Evolutionary conservation across 2,113 vertebrate species (phyloP), one percentile per base, ranked within the genome.

Genomic region (Halichoerus grypus): DNA sequence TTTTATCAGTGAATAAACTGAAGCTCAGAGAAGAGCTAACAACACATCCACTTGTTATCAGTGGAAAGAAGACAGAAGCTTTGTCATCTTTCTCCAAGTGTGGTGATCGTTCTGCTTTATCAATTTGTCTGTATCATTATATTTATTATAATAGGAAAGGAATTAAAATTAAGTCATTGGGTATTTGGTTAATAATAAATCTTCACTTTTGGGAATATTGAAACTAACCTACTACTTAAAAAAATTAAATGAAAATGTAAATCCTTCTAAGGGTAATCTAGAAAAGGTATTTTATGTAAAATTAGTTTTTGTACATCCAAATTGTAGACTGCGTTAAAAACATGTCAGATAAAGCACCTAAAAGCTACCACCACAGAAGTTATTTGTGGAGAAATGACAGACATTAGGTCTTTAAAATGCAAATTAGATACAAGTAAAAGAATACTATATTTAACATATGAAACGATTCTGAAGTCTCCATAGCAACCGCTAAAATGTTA

Each of bases 401-500:
- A 77, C 9, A 1, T 57, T 86, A 88, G 36, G n/a, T n/a, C 28
- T 95, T 98, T 96, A 97, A 98, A 94, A 98, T 97, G 61, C 11
- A 98, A 98, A 98, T 97, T 7, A 89, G 16, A 95, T 84, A 16
- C 96, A 97, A 97, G 69, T 4, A 96, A 96, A 96, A 95, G 96
- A 98, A 82, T 18, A 51, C 77, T 95, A 95, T 98, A 96, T 88
- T 63, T 94, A 98, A 97, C 0, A 15, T 69, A 96, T 90, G 76
- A 97, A 97, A 97, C 57, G 24, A 95, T 97, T 97, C 77, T 83
- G 85, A 96, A 28, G 82, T 98, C 97, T 97, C 95, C 85, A 97
- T 98, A 69, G 91, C 74, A 98, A 98, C 95, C 94, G 88, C 71
- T 55, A 79, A 95, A 97, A 84, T 0, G 22, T 93, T 97, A 92